Evolutionary conservation across 2,797 vertebrate species (phyloP), one percentile per base, ranked within the genome.

Genomic region (Labroides dimidiatus): DNA sequence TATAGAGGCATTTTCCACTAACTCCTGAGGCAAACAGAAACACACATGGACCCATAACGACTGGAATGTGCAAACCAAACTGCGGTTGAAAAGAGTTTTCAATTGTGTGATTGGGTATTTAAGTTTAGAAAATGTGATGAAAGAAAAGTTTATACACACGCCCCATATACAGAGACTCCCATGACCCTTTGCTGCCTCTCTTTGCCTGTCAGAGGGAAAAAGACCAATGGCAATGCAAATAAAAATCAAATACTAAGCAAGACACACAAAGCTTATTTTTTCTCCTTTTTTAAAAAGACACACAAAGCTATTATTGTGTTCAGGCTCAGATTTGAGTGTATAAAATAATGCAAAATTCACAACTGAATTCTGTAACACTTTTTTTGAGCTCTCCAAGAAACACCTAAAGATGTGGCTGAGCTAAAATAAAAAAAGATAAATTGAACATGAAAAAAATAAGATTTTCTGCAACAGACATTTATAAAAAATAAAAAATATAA

Each of bases 391-490:
- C 58, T 87, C 82, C 72, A 77, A 68, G 77, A 88, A 85, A 37
- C 79, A 69, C 66, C 70, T 89, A 49, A 56, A 65, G 69, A 75
- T 72, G 80, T 72, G 81, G 78, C 50, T 15, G 49, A 86, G 72
- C 24, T 42, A 60, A 67, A n/a, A n/a, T n/a, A n/a, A 70, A 81
- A 87, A 69, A 81, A 67, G 85, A 83, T 80, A 90, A 83, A 92
- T n/a, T 44, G 69, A 61, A 76, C 72, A 65, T 27, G 68, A 64
- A 37, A 81, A 36, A 82, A 75, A 52, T 64, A 42, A 45, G 54
- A 63, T 44, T 56, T 60, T 43, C 69, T 19, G 20, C 17, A 27
- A 27, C 24, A 27, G 24, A 27, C n/a, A n/a, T n/a, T n/a, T n/a
- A n/a, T n/a, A n/a, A n/a, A n/a, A n/a, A n/a, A n/a, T n/a, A n/a